A percentile compares a stretch with the other conserved stretches of the same genome.
Conservation (phyloP, 2,888 invertebrate genomes). For the Acheta domesticus region DNA sequence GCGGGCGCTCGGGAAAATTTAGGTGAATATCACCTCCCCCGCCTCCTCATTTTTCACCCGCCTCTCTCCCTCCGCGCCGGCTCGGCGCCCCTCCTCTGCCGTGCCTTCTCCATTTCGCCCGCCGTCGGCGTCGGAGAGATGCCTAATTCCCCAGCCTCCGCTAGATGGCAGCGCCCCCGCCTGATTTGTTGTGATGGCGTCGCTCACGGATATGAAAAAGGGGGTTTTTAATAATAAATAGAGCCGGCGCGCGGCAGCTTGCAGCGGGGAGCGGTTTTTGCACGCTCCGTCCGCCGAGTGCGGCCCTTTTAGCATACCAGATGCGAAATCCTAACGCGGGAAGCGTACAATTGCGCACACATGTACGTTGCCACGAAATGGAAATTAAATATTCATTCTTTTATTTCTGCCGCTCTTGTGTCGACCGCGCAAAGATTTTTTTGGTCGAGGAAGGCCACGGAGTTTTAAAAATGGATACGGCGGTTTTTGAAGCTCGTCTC, state of each 20-base stretch:
- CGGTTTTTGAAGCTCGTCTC: neutral
- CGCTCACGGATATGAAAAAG: conserved; percentile 18
- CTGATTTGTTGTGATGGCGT: neutral
- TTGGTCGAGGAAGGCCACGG: neutral
- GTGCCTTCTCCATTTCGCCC: neutral
- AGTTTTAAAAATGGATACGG: neutral
- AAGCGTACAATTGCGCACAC: neutral
- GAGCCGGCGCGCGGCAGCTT: conserved; percentile 2
- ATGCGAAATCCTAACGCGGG: conserved; percentile 18
- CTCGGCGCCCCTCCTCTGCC: neutral
- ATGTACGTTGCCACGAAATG: conserved; percentile 18
- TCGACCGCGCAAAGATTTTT: neutral
- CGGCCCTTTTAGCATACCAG: neutral
- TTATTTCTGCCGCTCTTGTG: neutral
- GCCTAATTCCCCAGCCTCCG: conserved; percentile 1
- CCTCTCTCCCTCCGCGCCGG: neutral
- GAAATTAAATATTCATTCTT: conserved; percentile 7
- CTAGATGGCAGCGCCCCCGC: neutral
- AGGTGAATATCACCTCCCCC: conserved; percentile 18
- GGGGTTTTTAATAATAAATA: conserved; percentile 18
- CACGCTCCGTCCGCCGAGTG: neutral
- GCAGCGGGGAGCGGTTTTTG: neutral
- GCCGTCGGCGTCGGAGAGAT: neutral
- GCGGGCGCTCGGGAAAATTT: conserved; percentile 1
- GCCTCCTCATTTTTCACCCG: neutral